Evolutionary conservation across 2,888 invertebrate species (phyloP), one percentile per base, ranked within the genome.

Genomic region (Acanthoscelides obtectus): DNA sequence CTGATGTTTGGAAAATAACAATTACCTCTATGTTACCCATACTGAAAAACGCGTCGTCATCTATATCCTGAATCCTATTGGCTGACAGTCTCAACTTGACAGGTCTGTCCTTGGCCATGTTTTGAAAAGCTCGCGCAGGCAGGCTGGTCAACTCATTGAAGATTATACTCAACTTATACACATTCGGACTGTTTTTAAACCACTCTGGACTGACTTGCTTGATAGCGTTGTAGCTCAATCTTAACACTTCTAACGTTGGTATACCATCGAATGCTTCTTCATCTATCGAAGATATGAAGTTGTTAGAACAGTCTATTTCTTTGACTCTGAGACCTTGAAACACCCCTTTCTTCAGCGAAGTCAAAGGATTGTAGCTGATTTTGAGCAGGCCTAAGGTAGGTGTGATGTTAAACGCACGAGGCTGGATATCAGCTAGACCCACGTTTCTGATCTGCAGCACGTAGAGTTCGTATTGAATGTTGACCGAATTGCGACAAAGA

Each of bases 301-400:
- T 83, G 67, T 76, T 71, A 0, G 81, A 80, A 67, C 83, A 72
- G 74, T 83, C 83, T 25, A 83, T 72, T 72, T 80, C 80, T 67
- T 82, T 81, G 0, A 80, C 73, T 67, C 76, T 76, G 4, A 83
- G 69, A 6, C 76, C 69, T 69, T 81, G 81, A 71, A 83, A 83
- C 8, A 83, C 78, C 0, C 80, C 81, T 12, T 70, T 74, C n/a
- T 75, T 72, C 6, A 84, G 77, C 22, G 74, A 71, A 2, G 75
- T 72, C 64, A 84, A 69, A 4, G 73, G 72, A 67, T 84, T 84
- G 19, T 74, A 70, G 69, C 76, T 79, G 25, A 84, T 78, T 71
- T 79, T 78, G 17, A 84, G 72, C 66, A 79, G 71, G 8, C 81
- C 76, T 22, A 84, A 73, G 22, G 77, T 78, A 8, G 82, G 78